Conservation (phyloP, 2,113 vertebrate genomes). For the Oreochromis spilurus region DNA sequence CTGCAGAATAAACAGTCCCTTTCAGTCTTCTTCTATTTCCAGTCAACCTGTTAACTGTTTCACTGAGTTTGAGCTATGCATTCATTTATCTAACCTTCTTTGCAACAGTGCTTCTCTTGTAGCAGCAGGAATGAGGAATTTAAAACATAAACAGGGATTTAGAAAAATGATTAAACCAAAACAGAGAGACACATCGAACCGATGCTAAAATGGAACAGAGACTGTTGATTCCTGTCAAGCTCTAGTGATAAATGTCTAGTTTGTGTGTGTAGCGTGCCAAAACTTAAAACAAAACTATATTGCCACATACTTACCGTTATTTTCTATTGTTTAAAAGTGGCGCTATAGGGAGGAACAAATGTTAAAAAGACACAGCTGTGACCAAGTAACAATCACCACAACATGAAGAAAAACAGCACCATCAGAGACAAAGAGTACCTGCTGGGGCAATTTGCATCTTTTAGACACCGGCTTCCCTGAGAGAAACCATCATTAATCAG, state of each 20-base stretch:
- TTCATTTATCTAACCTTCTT: background rate
- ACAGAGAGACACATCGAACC: background rate
- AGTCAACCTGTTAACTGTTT: slow-evolving; percentile 11
- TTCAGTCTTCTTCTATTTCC: background rate
- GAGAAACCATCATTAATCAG: background rate
- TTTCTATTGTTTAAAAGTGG: background rate
- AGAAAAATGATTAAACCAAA: background rate
- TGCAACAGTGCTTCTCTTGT: background rate
- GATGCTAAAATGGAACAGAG: background rate
- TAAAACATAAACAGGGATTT: background rate
- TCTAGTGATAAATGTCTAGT: background rate
- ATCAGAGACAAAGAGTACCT: background rate
- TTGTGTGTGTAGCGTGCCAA: background rate
- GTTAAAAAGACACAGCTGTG: background rate
- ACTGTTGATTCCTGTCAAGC: background rate
- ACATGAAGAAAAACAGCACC: background rate
- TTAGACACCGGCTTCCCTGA: background rate
- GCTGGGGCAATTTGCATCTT: background rate
- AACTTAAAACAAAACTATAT: background rate
- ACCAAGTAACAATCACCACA: background rate
- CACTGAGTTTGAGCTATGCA: background rate
- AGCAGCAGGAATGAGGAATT: background rate
- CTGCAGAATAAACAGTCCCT: background rate
- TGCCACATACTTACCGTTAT: background rate
- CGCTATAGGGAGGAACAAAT: background rate